Percentiles rank a stretch among this genome's conserved stretches.
phyloP scores from a whole-genome alignment of 2,113 vertebrate genomes.

The Pangasianodon hypophthalmus region DNA sequence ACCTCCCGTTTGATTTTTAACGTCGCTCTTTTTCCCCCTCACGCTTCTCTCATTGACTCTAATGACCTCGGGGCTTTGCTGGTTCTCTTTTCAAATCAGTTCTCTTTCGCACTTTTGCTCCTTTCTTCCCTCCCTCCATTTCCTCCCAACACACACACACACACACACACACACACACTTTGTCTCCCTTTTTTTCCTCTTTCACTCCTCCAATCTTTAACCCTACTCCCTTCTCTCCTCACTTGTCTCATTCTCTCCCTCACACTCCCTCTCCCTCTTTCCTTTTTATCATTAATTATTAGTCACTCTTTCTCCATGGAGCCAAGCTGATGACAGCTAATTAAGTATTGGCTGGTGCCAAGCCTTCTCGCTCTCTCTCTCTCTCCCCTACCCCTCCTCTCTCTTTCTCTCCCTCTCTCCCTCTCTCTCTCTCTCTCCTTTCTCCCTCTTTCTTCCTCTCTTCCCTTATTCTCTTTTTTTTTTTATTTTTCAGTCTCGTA shows the following conservation, averaged over 20 bases:
- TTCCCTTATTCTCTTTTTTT: background rate
- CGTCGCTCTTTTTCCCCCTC: slow-evolving; percentile 46
- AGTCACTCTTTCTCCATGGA: slow-evolving; percentile 61
- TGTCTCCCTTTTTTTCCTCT: slow-evolving; percentile 14
- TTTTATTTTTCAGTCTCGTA: slow-evolving; percentile 1
- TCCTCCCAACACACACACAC: slow-evolving; percentile 6
- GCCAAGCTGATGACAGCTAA: slow-evolving; percentile 63
- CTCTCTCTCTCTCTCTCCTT: slow-evolving; percentile 11
- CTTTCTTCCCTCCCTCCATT: background rate
- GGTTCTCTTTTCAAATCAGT: slow-evolving; percentile 53
- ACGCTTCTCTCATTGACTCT: slow-evolving; percentile 56
- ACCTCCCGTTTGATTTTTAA: slow-evolving; percentile 52
- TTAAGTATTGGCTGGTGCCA: slow-evolving; percentile 61
- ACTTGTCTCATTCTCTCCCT: slow-evolving; percentile 49
- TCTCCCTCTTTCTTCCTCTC: slow-evolving; percentile 26
- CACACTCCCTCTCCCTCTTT: slow-evolving; percentile 42
- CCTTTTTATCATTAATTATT: slow-evolving; percentile 66
- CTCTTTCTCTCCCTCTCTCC: slow-evolving; percentile 31
- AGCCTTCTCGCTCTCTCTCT: slow-evolving; percentile 28
- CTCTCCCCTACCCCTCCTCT: slow-evolving; percentile 37
- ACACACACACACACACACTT: slow-evolving; percentile 27
- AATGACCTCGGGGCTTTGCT: slow-evolving; percentile 48
- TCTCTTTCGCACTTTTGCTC: slow-evolving; percentile 10
- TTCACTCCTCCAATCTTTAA: slow-evolving; percentile 42
- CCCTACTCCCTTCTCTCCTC: slow-evolving; percentile 45